Evolutionary conservation across 2,113 vertebrate species (phyloP).

Genomic region (Odontophorus gujanensis): DNA sequence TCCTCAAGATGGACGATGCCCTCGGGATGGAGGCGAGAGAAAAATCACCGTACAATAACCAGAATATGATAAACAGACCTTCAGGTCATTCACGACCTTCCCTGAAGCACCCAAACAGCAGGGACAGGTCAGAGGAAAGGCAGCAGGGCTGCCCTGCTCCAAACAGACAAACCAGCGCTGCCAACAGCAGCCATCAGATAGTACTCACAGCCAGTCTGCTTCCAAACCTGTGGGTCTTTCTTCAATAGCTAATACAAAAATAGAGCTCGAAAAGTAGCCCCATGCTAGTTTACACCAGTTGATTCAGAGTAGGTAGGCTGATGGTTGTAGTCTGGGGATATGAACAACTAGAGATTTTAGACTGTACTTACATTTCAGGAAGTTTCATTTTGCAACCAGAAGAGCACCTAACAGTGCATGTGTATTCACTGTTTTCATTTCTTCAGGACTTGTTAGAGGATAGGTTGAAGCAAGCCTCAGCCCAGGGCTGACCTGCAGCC

Average conservation of each 20-base stretch:
- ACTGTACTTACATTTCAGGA: not conserved
- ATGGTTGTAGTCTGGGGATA: not conserved
- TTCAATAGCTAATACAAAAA: not conserved
- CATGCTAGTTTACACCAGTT: not conserved
- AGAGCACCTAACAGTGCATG: not conserved
- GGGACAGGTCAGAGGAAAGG: not conserved
- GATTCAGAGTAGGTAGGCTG: not conserved
- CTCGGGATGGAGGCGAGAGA: not conserved
- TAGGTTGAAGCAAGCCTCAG: not conserved
- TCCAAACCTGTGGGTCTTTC: not conserved
- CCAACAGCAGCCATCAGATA: not conserved
- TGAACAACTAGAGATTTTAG: not conserved
- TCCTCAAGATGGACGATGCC: not conserved
- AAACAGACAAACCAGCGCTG: not conserved
- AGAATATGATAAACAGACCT: not conserved
- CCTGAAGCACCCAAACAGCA: not conserved
- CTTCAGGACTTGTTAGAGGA: not conserved
- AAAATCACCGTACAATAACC: not conserved
- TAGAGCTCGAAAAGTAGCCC: not conserved
- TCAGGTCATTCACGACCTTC: not conserved
- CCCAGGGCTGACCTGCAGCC: not conserved
- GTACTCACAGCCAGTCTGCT: not conserved
- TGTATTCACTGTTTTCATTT: not conserved
- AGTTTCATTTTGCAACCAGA: not conserved
- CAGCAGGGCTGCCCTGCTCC: not conserved